Conservation (phyloP, 2,888 invertebrate genomes). For the Diploptera punctata region DNA sequence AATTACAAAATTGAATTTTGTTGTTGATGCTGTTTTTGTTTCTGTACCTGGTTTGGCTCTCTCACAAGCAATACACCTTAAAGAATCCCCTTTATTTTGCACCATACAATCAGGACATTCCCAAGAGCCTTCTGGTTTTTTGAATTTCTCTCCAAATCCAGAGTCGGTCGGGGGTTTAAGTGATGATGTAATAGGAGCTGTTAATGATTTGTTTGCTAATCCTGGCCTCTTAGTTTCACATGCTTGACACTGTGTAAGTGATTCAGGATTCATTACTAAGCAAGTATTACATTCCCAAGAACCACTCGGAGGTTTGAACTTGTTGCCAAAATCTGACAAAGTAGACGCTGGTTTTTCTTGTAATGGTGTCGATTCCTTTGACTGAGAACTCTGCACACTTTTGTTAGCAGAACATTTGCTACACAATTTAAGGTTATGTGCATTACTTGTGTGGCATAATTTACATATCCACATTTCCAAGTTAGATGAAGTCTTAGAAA, state of each 20-base stretch:
- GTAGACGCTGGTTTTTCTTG: conserved; percentile 33
- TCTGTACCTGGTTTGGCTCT: conserved; percentile 55
- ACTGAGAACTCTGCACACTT: background rate
- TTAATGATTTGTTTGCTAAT: background rate
- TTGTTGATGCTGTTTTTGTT: background rate
- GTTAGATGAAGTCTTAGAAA: background rate
- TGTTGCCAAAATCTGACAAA: conserved; percentile 47
- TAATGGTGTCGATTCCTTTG: conserved; percentile 34
- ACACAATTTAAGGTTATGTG: conserved; percentile 14
- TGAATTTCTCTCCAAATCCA: conserved; percentile 53
- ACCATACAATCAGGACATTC: conserved; percentile 65
- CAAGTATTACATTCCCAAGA: conserved; percentile 74
- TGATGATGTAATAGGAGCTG: background rate
- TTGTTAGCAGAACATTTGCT: conserved; percentile 29
- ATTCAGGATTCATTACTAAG: conserved; percentile 58
- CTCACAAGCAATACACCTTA: conserved; percentile 62
- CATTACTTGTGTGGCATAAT: conserved; percentile 30
- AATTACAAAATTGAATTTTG: conserved; percentile 32
- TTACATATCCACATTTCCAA: conserved; percentile 34
- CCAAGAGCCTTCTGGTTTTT: conserved; percentile 60
- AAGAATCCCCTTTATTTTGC: conserved; percentile 56
- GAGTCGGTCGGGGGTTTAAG: too few relatives aligned
- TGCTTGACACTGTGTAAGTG: conserved; percentile 38
- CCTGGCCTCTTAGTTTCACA: conserved; percentile 14
- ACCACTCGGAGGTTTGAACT: conserved; percentile 61